Evolutionary conservation across 1,140 invertebrate species (phyloP).

Genomic region (Brachionus asplanchnoidis): DNA sequence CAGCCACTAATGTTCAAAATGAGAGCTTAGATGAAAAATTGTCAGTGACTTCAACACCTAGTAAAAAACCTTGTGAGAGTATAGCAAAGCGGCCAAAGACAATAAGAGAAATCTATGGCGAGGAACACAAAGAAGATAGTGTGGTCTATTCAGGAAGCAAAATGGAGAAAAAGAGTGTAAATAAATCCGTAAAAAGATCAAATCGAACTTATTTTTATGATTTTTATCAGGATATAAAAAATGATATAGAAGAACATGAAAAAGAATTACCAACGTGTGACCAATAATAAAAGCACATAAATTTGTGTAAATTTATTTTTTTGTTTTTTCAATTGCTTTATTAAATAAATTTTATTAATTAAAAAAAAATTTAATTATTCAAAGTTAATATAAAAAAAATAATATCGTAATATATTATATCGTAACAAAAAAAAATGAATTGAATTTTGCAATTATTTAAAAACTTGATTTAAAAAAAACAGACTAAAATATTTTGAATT

Average conservation of each 20-base stretch:
- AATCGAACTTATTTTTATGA: conserved; percentile 33
- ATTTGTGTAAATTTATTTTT: background rate
- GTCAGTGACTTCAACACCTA: background rate
- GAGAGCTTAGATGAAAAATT: background rate
- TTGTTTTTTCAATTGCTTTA: background rate
- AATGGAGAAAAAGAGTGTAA: background rate
- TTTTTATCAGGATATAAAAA: conserved; percentile 35
- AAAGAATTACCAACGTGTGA: background rate
- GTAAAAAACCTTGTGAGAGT: background rate
- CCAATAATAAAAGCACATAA: background rate
- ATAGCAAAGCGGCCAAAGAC: background rate
- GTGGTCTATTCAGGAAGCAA: background rate
- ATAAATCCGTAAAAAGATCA: background rate
- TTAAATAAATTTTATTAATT: background rate
- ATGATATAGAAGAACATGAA: background rate
- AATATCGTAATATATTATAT: no score
- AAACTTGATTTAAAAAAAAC: no score
- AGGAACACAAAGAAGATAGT: background rate
- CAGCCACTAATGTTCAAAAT: background rate
- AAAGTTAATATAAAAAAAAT: no score
- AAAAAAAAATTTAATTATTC: no score
- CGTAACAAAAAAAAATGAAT: no score
- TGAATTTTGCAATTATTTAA: no score
- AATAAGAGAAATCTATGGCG: background rate
- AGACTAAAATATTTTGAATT: no score